Base-by-base conservation (phyloP, 2,113 vertebrate genomes). In the Laterallus jamaicensis region DNA sequence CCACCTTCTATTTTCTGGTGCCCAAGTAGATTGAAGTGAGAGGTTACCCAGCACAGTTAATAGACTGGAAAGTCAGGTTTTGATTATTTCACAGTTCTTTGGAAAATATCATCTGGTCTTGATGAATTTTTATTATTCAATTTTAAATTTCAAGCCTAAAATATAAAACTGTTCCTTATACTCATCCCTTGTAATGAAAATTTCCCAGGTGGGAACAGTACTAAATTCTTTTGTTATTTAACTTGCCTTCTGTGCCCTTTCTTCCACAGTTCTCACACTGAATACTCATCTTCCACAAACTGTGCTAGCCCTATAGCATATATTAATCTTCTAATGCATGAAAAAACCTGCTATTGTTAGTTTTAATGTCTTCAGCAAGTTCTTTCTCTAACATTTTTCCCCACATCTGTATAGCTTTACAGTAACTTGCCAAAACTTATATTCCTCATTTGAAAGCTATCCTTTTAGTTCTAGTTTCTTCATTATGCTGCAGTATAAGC, bases 91-190 rank as follows among this genome's bases (percentile, higher is more conserved):
- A 1, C 50, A 18, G 59, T 50, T 88, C 80, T 92, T 95, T 70
- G 81, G 84, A 96, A 95, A 96, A 94, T 66, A 91, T 62, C 92
- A 87, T 91, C 93, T 95, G 93, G 69, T 94, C 92, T 69, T 81
- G 78, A 94, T 89, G 92, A 92, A 67, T 89, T 94, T 96, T 95
- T 89, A 92, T 82, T 92, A 96, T 89, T 89, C 47, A 75, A 40
- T 82, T 96, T 91, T 89, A 89, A 96, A 94, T 96, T 96, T 96
- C 69, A 67, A 84, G 81, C 49, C 74, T 92, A 78, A 96, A 95
- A 95, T 94, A 92, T 82, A 91, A 91, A 92, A 2, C 69, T 78
- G 60, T 82, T 96, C 69, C 60, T 94, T 75, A 84, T 50, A 70
- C 64, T 94, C 88, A 89, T 91, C 84, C 39, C 66, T 82, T 39